Conservation (phyloP, 2,888 invertebrate genomes). For the Camptogramma bilineatum region DNA sequence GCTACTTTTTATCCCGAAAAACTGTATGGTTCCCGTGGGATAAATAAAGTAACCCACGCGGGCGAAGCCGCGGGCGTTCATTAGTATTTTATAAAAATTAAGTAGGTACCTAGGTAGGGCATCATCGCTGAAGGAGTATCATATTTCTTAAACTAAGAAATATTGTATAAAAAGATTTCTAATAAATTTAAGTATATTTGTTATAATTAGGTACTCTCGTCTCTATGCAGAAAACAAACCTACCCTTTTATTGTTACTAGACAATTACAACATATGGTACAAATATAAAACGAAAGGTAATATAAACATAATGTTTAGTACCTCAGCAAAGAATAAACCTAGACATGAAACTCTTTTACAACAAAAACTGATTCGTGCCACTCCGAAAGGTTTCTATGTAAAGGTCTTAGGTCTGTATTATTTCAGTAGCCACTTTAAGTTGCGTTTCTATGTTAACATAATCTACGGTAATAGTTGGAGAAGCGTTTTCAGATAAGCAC, state of each 20-base stretch:
- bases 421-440: background rate
- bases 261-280: slow-evolving; percentile 37
- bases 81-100: too few species aligned
- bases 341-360: slow-evolving; percentile 23
- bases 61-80: too few species aligned
- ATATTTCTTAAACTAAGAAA: too few species aligned
- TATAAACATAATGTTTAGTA: slow-evolving; percentile 42
- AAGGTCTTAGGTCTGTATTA: background rate
- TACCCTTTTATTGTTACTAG: slow-evolving; percentile 29
- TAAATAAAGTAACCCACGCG: too few species aligned
- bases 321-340: slow-evolving; percentile 1
- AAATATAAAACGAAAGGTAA: slow-evolving; percentile 45
- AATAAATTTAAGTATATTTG: too few species aligned
- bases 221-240: background rate
- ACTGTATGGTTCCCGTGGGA: too few species aligned
- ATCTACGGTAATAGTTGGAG: slow-evolving; percentile 45
- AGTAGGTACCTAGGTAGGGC: too few species aligned
- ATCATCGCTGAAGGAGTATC: too few species aligned
- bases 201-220: background rate
- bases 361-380: background rate
- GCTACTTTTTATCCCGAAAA: too few species aligned
- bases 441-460: slow-evolving; percentile 12
- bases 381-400: too few species aligned
- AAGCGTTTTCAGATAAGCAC: slow-evolving; percentile 56
- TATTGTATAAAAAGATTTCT: too few species aligned